A percentile compares a stretch with the other conserved stretches of the same genome.
Evolutionary conservation across 2,113 vertebrate species (phyloP).

Genomic region (Alaudala cheleensis): DNA sequence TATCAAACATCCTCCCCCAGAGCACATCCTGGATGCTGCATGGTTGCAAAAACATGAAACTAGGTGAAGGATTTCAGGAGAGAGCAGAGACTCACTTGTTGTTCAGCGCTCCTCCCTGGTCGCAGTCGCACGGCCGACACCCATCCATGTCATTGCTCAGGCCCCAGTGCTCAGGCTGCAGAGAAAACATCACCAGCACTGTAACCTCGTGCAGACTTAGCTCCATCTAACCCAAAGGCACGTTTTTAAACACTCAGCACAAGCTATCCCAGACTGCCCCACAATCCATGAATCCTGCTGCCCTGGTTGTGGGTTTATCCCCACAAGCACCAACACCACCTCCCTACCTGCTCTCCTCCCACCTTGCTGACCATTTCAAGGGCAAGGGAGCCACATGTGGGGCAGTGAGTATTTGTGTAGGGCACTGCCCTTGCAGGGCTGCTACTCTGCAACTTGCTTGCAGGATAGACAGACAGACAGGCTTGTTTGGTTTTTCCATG

Average conservation of each 20-base stretch:
- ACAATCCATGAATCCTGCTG: background rate
- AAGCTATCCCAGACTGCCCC: background rate
- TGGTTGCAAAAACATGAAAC: background rate
- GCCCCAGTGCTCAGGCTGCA: constrained; percentile 92
- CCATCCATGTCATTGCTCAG: constrained; percentile 95
- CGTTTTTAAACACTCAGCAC: background rate
- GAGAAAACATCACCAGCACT: constrained; percentile 9
- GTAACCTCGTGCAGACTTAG: background rate
- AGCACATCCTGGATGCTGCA: background rate
- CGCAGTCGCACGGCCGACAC: constrained; percentile 94
- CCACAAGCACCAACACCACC: background rate
- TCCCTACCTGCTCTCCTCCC: background rate
- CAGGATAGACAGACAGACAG: background rate
- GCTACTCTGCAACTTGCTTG: background rate
- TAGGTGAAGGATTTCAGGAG: background rate
- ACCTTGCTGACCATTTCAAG: background rate
- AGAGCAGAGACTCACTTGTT: constrained; percentile 83
- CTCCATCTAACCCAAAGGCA: background rate
- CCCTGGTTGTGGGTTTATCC: background rate
- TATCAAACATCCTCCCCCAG: background rate
- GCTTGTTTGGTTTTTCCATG: background rate
- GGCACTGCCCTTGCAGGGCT: background rate
- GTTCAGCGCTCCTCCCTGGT: constrained; percentile 87
- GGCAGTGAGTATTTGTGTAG: background rate
- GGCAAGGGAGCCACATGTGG: rapidly evolving